These are phyloP conservation scores for Paratrypauchen microcephalus DNA, from an alignment of 2,797 vertebrate genomes.

Conservation along the genomic window DNA sequence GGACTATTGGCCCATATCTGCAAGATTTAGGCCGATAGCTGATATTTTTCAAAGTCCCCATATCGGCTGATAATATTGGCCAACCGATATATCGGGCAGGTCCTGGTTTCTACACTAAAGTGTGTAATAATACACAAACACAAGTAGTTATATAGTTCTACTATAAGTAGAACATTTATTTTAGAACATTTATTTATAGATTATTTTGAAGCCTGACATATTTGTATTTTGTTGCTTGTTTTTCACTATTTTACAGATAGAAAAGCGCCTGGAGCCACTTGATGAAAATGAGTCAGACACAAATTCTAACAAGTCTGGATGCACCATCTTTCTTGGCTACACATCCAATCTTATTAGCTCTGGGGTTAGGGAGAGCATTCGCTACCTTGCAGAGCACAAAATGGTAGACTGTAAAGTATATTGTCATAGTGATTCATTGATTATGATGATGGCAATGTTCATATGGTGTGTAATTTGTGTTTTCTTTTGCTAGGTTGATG, in stretches of 20 bases:
- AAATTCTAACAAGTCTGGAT: constrained; percentile 52
- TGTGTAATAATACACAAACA: too few relatives aligned
- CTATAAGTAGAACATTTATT: too few relatives aligned
- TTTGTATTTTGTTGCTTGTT: neutral
- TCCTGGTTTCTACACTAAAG: too few relatives aligned
- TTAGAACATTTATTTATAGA: neutral
- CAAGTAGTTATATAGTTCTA: neutral
- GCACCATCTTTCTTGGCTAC: constrained; percentile 86
- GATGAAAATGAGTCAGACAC: constrained; percentile 36
- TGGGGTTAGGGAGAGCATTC: constrained; percentile 82
- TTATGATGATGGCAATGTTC: neutral
- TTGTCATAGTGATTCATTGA: neutral
- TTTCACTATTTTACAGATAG: constrained; percentile 65
- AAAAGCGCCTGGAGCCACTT: constrained; percentile 75
- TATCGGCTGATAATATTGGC: too few relatives aligned
- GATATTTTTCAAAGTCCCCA: too few relatives aligned
- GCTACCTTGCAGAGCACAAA: constrained; percentile 81
- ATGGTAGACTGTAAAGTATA: constrained; percentile 68
- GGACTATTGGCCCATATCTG: too few relatives aligned
- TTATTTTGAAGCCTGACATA: neutral
- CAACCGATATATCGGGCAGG: too few relatives aligned
- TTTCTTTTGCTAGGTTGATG: constrained; percentile 77
- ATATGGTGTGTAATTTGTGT: neutral
- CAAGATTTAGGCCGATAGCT: too few relatives aligned
- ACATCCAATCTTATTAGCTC: constrained; percentile 89